Evolutionary conservation across 2,797 vertebrate species (phyloP).

Genomic region (Loris lydekkerianus): DNA sequence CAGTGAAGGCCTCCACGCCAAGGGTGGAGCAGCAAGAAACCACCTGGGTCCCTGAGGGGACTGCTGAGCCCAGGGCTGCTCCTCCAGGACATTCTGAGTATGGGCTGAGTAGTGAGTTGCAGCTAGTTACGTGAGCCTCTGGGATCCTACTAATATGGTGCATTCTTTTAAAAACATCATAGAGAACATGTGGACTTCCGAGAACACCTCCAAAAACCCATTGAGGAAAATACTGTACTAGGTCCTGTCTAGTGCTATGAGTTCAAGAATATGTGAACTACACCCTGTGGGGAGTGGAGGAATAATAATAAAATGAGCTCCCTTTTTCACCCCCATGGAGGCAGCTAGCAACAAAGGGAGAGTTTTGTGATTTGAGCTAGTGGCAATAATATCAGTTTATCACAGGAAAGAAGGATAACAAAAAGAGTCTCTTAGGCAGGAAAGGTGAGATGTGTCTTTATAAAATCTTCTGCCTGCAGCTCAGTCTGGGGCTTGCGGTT

Average conservation of each 20-base stretch:
- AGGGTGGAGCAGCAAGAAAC: background rate
- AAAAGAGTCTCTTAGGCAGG: background rate
- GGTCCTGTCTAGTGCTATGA: background rate
- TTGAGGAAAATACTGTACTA: background rate
- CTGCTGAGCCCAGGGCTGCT: background rate
- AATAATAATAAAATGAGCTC: background rate
- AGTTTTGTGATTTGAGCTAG: background rate
- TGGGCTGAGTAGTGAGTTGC: accelerated
- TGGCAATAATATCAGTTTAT: background rate
- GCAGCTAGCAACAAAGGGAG: background rate
- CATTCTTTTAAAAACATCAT: background rate
- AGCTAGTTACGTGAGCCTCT: background rate
- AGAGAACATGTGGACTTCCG: background rate
- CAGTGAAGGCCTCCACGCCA: background rate
- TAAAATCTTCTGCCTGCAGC: background rate
- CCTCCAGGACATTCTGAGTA: background rate
- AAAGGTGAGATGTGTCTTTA: background rate
- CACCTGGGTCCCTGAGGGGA: background rate
- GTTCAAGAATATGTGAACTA: background rate
- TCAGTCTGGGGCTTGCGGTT: background rate
- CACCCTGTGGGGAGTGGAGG: no score
- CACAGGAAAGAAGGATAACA: background rate
- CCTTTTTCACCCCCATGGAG: background rate
- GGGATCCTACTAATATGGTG: background rate
- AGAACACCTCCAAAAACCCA: background rate